Evolutionary conservation across 2,797 vertebrate genomes (phyloP), one percentile per base, ranked within the genome.

Genomic region (Poeciliopsis presidionis): DNA sequence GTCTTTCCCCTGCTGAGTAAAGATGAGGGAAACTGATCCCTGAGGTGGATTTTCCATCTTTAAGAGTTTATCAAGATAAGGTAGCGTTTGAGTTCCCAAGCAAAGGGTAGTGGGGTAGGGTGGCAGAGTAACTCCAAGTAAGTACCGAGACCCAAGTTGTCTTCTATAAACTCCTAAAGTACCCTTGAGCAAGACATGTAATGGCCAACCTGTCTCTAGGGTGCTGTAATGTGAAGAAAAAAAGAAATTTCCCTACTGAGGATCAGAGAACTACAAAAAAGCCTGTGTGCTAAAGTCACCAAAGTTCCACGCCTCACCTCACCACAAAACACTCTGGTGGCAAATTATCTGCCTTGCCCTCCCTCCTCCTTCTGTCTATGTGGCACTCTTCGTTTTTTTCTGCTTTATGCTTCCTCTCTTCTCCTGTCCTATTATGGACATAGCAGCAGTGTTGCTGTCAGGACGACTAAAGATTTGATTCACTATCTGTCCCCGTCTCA

Each of bases 391-490:
- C 88, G 51, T 90, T 86, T 83, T 86, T 83, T 55, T 75, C 81
- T 67, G 84, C 87, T 82, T 81, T 77, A 84, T 81, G 87, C 88
- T 88, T 83, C 86, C 90, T 78, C 87, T 92, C 88, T 91, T 81
- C 74, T 88, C 86, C 89, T 90, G 87, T 91, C 92, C 94, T 94
- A 94, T 94, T 94, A 94, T 93, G 94, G 94, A 94, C 91, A 94
- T 90, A 87, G 87, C 86, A 91, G 90, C 88, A 72, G 90, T 72
- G 85, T 85, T 75, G 78, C 91, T 91, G 92, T 94, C 91, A 85
- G 85, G 83, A 86, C 80, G 74, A 87, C 88, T 79, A 82, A 87
- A 88, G 91, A 88, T 92, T 94, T 94, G 93, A 93, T 94, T 92
- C 90, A 92, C 88, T 63, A 92, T 84, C 82, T 86, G 90, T 91